A percentile compares a stretch with the other conserved stretches of the same genome.
These are phyloP conservation scores for Cybosia mesomella DNA, from an alignment of 2,888 invertebrate species.

Conservation along the genomic window DNA sequence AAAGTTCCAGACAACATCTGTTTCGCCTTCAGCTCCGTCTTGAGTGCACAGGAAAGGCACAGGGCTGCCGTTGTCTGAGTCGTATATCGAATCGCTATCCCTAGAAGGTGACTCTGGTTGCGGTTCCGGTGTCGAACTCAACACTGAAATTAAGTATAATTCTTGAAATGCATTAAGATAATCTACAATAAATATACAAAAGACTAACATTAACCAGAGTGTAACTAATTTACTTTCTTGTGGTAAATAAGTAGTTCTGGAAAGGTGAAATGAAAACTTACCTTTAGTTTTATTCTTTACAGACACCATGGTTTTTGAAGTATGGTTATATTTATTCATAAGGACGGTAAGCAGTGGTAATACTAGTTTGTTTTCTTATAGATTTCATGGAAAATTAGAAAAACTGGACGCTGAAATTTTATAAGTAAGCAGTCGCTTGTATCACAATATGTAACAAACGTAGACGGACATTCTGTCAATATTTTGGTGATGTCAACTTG, in stretches of 20 bases:
- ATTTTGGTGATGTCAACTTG: neutral
- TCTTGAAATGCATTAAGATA: neutral
- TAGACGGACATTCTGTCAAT: neutral
- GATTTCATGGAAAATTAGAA: conserved; percentile 11
- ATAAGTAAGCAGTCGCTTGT: neutral
- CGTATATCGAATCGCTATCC: conserved; percentile 79
- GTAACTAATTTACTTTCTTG: neutral
- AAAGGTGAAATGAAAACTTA: conserved; percentile 32
- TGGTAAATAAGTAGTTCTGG: neutral
- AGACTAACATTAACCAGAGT: neutral
- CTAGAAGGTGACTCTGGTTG: conserved; percentile 74
- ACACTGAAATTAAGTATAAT: conserved; percentile 64
- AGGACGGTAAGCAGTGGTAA: conserved; percentile 27
- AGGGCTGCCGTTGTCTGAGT: conserved; percentile 80
- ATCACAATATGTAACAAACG: neutral
- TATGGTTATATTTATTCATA: conserved; percentile 61
- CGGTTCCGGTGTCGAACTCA: conserved; percentile 80
- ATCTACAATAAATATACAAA: neutral
- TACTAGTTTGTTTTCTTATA: conserved; percentile 23
- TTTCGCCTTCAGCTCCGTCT: conserved; percentile 82
- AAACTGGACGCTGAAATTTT: neutral
- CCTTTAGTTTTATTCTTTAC: conserved; percentile 73
- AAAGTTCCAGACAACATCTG: conserved; percentile 84
- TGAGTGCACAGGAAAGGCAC: conserved; percentile 83
- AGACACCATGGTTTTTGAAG: conserved; percentile 69